Evolutionary conservation across 2,888 invertebrate genomes (phyloP), one percentile per base, ranked within the genome.

Genomic region (Folsomia manolachei): DNA sequence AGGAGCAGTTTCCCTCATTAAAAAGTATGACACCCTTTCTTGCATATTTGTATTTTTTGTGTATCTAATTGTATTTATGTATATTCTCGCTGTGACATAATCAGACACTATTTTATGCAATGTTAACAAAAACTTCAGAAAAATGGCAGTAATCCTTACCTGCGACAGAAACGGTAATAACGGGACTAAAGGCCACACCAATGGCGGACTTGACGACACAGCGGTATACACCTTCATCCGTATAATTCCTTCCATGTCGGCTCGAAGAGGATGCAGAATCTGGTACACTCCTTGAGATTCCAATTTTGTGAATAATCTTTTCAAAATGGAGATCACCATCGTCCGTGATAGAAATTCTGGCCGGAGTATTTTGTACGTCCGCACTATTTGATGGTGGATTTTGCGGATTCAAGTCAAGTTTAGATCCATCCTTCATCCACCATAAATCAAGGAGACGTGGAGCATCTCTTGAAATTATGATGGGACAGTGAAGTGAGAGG

Each of bases 391-490:
- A 56, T 25, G 64, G 39, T 14, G 62, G 25, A 63, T 62, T 21
- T 56, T 68, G 74, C 52, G 71, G 71, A 60, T 75, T 63, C 71
- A 75, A 65, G 73, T 76, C 74, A 62, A 79, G 60, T 64, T 75
- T 76, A 27, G 65, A 72, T 67, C 78, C 79, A 69, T 79, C 78
- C 71, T 79, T 79, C 66, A 74, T 67, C 79, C 79, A 79, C 77
- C 77, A 78, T 69, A 71, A 53, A 63, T 76, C 78, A 19, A 78
- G 70, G 11, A 76, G 60, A 24, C 71, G 69, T n/a, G n/a, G n/a
- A 39, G 73, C 75, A 39, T 73, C 69, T 1, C 67, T 69, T 2
- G 71, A 56, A 11, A 75, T 69, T 21, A 27, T 52, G 14, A 79
- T 76, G 53, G 79, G 78, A 71, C 79, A 79, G 51, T 62, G 74